Conservation (phyloP, 2,113 vertebrate species). For the Toxotes chatareus region DNA sequence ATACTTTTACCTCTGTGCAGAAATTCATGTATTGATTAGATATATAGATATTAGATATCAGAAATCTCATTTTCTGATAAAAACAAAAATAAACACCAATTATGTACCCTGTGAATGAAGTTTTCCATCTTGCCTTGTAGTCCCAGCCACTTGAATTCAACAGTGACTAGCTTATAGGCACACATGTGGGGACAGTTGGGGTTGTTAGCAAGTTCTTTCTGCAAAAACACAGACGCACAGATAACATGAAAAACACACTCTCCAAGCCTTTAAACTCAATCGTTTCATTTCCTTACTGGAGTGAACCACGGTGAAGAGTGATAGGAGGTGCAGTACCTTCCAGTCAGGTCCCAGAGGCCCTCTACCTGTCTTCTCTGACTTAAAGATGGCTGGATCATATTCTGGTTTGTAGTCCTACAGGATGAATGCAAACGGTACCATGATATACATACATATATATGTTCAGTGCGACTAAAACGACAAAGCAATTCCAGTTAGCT, state of each 20-base stretch:
- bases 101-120: conserved; percentile 91
- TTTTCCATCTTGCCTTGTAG: conserved; percentile 91
- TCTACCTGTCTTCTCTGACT: conserved; percentile 92
- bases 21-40: background rate
- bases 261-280: background rate
- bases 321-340: conserved; percentile 84
- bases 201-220: conserved; percentile 91
- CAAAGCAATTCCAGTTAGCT: too few relatives aligned
- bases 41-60: background rate
- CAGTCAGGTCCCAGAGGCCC: conserved; percentile 92
- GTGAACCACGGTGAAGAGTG: background rate
- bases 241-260: background rate
- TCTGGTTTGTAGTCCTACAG: conserved; percentile 94
- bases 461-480: too few relatives aligned
- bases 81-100: background rate
- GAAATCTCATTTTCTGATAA: background rate
- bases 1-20: background rate
- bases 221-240: conserved; percentile 32
- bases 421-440: background rate
- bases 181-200: conserved; percentile 94
- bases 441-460: background rate
- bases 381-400: conserved; percentile 92
- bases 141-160: conserved; percentile 93
- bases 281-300: background rate
- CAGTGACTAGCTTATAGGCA: conserved; percentile 95